Evolutionary conservation across 92 coral and sea anemone genomes (phyloP).

Genomic region (Epizoanthus illoricatus): DNA sequence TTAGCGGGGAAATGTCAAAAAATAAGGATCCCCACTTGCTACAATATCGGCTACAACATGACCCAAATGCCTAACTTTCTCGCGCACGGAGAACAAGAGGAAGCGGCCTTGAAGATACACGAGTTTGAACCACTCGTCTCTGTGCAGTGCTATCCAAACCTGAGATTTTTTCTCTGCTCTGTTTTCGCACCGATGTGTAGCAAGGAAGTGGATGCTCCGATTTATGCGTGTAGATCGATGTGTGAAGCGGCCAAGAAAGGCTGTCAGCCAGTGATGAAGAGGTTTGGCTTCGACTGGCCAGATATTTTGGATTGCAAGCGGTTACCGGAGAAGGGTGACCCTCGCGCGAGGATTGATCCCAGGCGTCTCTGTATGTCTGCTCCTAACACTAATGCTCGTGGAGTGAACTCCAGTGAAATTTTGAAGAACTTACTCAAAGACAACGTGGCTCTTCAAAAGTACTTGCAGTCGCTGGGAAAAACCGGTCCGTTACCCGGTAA

Average conservation of each 20-base stretch:
- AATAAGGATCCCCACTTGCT: constrained; percentile 77
- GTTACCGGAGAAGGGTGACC: constrained; percentile 70
- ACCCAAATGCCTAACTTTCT: constrained; percentile 91
- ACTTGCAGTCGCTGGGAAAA: constrained; percentile 54
- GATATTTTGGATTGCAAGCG: constrained; percentile 74
- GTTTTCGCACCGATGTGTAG: constrained; percentile 92
- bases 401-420: constrained; percentile 67
- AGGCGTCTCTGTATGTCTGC: constrained; percentile 75
- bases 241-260: constrained; percentile 88
- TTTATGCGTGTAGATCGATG: constrained; percentile 83
- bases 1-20: constrained; percentile 69
- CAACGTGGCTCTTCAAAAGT: constrained; percentile 56
- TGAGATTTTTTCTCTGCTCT: constrained; percentile 85
- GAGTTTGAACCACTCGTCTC: constrained; percentile 86
- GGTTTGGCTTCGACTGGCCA: constrained; percentile 97
- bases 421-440: constrained; percentile 53
- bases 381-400: constrained; percentile 57
- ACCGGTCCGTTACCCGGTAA: constrained; percentile 33
- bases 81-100: constrained; percentile 81
- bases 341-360: constrained; percentile 66
- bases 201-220: constrained; percentile 70
- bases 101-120: constrained; percentile 67
- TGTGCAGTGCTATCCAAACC: constrained; percentile 76
- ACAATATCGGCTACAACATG: constrained; percentile 84
- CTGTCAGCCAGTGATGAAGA: constrained; percentile 74